Evolutionary conservation across 1,140 invertebrate genomes (phyloP), one percentile per base, ranked within the genome.

Genomic region (Drosophila bocki): DNA sequence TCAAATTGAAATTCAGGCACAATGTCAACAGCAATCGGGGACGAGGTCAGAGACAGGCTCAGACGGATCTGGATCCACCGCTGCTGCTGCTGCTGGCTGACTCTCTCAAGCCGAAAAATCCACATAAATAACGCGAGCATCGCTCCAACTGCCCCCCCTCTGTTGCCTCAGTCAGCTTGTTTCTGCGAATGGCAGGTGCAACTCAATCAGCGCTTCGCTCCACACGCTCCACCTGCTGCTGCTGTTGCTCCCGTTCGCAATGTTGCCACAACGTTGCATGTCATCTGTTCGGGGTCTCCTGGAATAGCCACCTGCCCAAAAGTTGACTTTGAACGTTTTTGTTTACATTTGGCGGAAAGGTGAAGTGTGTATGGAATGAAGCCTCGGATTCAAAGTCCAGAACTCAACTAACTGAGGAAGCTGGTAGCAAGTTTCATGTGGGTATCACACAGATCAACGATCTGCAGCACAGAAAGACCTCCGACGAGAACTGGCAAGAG

Each of bases 171-270:
- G 32, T 57, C 77, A 71, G 79, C 82, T 82, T 82, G 86, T 82
- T 91, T 91, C 88, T 91, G 78, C 88, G 88, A 91, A 91, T 91
- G 88, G 88, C 88, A 91, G 88, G 88, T 91, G 88, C 88, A 91
- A 91, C 80, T 87, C 84, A 87, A 87, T 87, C 84, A 87, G 77
- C 83, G 79, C 79, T 58, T 32, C 51, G 11, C 64, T 22, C 47
- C 61, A 50, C 67, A 56, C 53, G 53, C 54, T 65, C 17, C 39
- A 53, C 44, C 45, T 53, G 29, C 32, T 53, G 50, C 58, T 35
- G 26, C 26, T 47, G 3, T 29, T 4, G 19, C n/a, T 17, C 29
- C 48, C 17, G 35, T 33, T 33, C 29, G 26, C 50, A 51, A 35
- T 71, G 62, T 61, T 60, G 63, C 78, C 65, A 44, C 58, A 65